Evolutionary conservation across 2,113 vertebrate species (phyloP), one percentile per base, ranked within the genome.

Genomic region (Kryptolebias marmoratus): DNA sequence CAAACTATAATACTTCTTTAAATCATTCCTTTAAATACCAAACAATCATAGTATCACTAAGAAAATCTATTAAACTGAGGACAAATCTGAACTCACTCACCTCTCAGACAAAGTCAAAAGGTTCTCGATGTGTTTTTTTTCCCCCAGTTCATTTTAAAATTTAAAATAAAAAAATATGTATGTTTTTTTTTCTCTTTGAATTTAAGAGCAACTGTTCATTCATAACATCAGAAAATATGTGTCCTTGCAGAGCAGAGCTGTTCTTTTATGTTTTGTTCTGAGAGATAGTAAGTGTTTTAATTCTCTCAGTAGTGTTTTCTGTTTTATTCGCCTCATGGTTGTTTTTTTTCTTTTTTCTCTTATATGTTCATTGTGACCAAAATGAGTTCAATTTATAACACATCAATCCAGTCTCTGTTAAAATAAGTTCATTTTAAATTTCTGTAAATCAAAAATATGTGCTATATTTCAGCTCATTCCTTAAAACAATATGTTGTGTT

Each of bases 271-370:
- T 0, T 28, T 8, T 54, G 4, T 30, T 28, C 42, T 50, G 32
- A 73, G 55, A 63, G 73, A 59, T 50, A 59, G 42, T 11, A 48
- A 53, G n/a, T 57, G 39, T 8, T 63, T 18, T 53, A n/a, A 28
- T 18, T 32, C n/a, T 31, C 11, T 54, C 49, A 44, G 48, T 36
- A 36, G 32, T 11, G 22, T 53, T 0, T 61, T 62, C 28, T 7
- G 5, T 0, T 50, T 39, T 36, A 58, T 59, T 18, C 28, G 22
- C 30, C 4, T 36, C 30, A 64, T 36, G 31, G 16, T 63, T 14
- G 16, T 55, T 55, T 28, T 55, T n/a, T 47, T 42, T 42, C 22
- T 22, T 42, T 36, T 36, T 7, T 7, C 39, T 9, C 10, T 7
- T 7, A 3, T 4, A 7, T 36, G 7, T 4, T 36, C 22, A n/a